Percentiles rank a stretch among this genome's conserved stretches.
Evolutionary conservation across 2,113 vertebrate species (phyloP).

Genomic region (Paramormyrops kingsleyae): DNA sequence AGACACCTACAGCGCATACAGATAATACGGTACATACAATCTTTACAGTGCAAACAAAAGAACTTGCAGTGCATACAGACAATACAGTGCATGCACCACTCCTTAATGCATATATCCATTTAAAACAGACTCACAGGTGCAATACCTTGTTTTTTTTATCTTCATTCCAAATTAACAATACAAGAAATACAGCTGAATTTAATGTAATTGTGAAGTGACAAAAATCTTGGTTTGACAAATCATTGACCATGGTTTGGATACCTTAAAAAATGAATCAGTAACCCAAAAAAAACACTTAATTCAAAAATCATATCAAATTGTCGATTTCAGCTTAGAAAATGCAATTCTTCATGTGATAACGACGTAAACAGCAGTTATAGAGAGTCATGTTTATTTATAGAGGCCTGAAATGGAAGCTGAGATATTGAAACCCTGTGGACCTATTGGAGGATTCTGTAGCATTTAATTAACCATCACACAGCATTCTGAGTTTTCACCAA

Average conservation of each 20-base stretch:
- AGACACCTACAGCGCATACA: too few species aligned
- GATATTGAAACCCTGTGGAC: not conserved
- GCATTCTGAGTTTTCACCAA: not conserved
- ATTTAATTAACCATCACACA: conserved; percentile 1
- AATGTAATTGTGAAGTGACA: not conserved
- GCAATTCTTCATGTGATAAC: not conserved
- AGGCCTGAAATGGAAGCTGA: not conserved
- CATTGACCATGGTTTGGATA: not conserved
- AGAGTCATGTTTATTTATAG: not conserved
- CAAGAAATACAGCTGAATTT: not conserved
- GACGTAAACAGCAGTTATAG: not conserved
- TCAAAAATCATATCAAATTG: not conserved
- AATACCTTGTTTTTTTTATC: not conserved
- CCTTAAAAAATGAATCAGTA: not conserved
- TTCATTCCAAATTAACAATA: not conserved
- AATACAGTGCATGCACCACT: not conserved
- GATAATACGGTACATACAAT: too few species aligned
- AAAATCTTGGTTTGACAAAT: not conserved
- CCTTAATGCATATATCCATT: not conserved
- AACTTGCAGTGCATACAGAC: too few species aligned
- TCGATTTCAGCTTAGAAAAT: not conserved
- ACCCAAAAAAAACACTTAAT: not conserved
- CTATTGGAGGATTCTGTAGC: not conserved
- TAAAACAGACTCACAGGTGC: not conserved
- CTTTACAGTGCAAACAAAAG: too few species aligned